A percentile compares a stretch with the other conserved stretches of the same genome.
These are phyloP conservation scores for Noctua comes DNA, from an alignment of 2,888 invertebrate genomes.

Conservation along the genomic window DNA sequence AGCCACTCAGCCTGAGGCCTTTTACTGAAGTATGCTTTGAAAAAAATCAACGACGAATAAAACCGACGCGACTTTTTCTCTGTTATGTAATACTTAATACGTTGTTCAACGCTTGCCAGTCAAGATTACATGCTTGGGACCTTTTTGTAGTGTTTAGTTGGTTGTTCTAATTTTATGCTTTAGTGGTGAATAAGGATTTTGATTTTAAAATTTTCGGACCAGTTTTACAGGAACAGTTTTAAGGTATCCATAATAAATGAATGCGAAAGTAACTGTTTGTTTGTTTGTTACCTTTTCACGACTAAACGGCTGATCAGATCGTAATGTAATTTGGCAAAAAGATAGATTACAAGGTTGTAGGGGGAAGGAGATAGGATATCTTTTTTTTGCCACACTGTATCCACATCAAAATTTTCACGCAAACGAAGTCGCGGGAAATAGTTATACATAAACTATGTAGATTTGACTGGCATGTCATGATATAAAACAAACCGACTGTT, in stretches of 20 bases:
- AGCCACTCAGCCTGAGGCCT: constrained; percentile 53
- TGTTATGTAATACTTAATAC: constrained; percentile 28
- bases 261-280: too few relatives aligned
- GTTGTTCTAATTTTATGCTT: neutral
- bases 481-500: neutral
- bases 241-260: too few relatives aligned
- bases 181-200: neutral
- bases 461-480: neutral
- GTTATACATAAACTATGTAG: neutral
- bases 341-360: too few relatives aligned
- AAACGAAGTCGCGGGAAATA: too few relatives aligned
- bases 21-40: constrained; percentile 59
- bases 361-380: too few relatives aligned
- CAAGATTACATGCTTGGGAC: neutral
- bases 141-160: neutral
- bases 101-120: constrained; percentile 20
- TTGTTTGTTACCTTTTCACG: too few relatives aligned
- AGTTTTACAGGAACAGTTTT: too few relatives aligned
- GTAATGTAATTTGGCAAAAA: too few relatives aligned
- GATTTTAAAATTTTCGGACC: too few relatives aligned
- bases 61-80: constrained; percentile 26
- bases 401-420: too few relatives aligned
- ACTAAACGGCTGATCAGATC: too few relatives aligned
- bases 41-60: constrained; percentile 51
- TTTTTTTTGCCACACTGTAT: too few relatives aligned